Conservation (phyloP, 2,797 vertebrate species). For the Nasua narica region DNA sequence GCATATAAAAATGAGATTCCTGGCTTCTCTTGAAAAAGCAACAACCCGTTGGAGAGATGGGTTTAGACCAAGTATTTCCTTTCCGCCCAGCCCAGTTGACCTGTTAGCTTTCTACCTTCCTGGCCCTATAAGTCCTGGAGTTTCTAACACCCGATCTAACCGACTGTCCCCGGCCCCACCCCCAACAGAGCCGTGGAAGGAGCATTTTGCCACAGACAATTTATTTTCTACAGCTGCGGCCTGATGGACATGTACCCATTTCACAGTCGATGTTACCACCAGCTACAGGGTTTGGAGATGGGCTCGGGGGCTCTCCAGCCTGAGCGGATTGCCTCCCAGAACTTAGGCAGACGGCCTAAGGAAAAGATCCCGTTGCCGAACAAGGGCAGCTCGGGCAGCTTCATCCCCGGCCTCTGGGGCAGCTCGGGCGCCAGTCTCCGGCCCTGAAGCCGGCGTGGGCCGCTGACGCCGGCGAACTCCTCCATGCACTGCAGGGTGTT, state of each 20-base stretch:
- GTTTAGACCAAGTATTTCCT: not conserved
- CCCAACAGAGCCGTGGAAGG: not conserved
- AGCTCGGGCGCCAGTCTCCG: fast-evolving
- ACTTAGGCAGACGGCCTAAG: constrained; percentile 57
- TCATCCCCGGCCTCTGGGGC: not conserved
- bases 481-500: not conserved
- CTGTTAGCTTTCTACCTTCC: not conserved
- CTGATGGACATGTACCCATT: not conserved
- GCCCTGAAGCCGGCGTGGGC: fast-evolving
- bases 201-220: constrained; percentile 35
- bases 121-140: not conserved
- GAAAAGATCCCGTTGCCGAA: constrained; percentile 37
- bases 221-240: constrained; percentile 53
- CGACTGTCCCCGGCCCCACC: too few relatives aligned
- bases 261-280: constrained; percentile 37
- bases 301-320: not conserved
- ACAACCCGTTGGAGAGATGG: not conserved
- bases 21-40: not conserved
- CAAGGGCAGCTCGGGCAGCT: constrained; percentile 53
- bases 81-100: not conserved
- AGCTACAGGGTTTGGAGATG: constrained; percentile 47
- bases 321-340: constrained; percentile 60
- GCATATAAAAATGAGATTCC: not conserved
- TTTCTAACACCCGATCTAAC: not conserved
- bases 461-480: too few relatives aligned